A percentile compares a stretch with the other conserved stretches of the same genome.
phyloP scores from a whole-genome alignment of 2,888 invertebrate species.

The Diloba caeruleocephala region DNA sequence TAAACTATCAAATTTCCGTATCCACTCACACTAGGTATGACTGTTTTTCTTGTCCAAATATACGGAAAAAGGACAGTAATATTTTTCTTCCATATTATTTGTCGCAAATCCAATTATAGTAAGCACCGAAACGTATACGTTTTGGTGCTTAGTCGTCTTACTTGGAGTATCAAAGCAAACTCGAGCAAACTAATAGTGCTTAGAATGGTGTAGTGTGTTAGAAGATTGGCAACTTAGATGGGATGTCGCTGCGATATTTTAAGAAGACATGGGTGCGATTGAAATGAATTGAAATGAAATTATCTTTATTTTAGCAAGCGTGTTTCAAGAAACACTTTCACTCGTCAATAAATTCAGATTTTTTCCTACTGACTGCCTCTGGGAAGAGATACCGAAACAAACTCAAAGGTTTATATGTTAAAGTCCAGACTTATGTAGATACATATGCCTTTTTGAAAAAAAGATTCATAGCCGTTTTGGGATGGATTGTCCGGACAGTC shows the following conservation, averaged over 20 bases:
- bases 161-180: constrained; percentile 29
- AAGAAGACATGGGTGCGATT: background rate
- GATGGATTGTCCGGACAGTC: no score
- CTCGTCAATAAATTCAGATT: no score
- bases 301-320: no score
- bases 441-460: no score
- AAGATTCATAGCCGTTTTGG: no score
- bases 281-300: no score
- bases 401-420: no score
- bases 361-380: no score
- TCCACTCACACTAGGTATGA: constrained; percentile 2
- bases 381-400: no score
- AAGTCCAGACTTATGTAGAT: no score
- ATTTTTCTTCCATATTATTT: constrained; percentile 38
- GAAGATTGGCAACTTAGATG: constrained; percentile 8
- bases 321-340: no score
- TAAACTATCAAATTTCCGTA: constrained; percentile 45
- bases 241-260: background rate
- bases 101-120: constrained; percentile 58
- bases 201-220: constrained; percentile 1
- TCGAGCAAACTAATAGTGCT: constrained; percentile 24
- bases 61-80: constrained; percentile 6
- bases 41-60: constrained; percentile 12
- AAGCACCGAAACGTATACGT: constrained; percentile 44
- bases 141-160: constrained; percentile 18